Conservation (phyloP, 1,140 invertebrate genomes). For the Gryon sp. region DNA sequence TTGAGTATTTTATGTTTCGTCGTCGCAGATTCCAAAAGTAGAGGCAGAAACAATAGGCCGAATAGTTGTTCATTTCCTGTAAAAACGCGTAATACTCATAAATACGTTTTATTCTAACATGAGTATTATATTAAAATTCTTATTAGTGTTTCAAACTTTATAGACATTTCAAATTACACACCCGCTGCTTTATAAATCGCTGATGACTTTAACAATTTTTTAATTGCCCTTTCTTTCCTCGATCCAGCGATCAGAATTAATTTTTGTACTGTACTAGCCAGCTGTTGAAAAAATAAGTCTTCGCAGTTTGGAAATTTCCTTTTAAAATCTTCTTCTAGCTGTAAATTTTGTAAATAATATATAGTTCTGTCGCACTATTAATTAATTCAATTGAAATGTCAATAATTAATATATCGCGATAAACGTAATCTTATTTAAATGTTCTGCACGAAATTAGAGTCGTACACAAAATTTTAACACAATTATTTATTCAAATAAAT, state of each 20-base stretch:
- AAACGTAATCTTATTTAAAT: no score
- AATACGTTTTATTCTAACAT: no score
- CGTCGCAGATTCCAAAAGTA: constrained; percentile 1
- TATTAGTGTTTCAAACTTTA: no score
- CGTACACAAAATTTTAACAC: no score
- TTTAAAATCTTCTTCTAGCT: constrained; percentile 30
- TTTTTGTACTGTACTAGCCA: background rate
- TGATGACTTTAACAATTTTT: constrained; percentile 7
- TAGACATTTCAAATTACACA: constrained; percentile 3
- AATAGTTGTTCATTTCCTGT: constrained; percentile 12
- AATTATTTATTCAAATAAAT: no score
- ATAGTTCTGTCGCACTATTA: no score
- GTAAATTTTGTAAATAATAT: no score
- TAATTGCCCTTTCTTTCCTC: constrained; percentile 1
- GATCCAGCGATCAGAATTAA: background rate
- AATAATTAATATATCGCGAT: no score
- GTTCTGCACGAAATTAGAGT: no score
- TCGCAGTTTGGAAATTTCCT: background rate
- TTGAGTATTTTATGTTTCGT: constrained; percentile 5
- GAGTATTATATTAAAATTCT: no score
- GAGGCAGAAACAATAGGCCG: constrained; percentile 10
- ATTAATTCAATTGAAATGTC: no score
- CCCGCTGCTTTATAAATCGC: background rate
- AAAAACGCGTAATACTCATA: no score
- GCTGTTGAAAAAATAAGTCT: constrained; percentile 3